A percentile compares a stretch with the other conserved stretches of the same genome.
Conservation (phyloP, 2,797 vertebrate species). For the Monodelphis domestica region DNA sequence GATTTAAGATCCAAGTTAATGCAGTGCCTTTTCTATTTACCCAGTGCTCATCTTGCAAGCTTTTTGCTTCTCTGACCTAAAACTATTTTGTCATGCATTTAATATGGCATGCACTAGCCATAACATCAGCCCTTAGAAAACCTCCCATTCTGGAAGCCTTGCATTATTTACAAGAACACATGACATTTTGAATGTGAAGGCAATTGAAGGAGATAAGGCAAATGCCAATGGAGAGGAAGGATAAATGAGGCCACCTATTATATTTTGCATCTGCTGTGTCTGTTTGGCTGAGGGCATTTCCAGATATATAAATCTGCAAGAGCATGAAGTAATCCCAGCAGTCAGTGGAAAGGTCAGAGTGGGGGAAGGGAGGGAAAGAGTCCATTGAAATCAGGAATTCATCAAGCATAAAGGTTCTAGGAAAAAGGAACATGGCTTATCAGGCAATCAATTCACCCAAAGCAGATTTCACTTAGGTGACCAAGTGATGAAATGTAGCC, state of each 20-base stretch:
- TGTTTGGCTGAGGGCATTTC: conserved; percentile 34
- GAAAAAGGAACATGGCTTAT: background rate
- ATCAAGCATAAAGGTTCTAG: background rate
- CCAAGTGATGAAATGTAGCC: background rate
- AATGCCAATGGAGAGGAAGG: conserved; percentile 9
- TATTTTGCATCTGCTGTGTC: conserved; percentile 28
- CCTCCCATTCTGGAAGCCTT: conserved; percentile 15
- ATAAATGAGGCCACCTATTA: background rate
- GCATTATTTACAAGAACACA: background rate
- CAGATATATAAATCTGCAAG: conserved; percentile 34
- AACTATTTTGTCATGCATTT: background rate
- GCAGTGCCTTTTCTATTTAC: background rate
- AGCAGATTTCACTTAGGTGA: background rate
- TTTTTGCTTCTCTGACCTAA: background rate
- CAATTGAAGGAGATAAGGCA: background rate
- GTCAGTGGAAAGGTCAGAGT: conserved; percentile 2
- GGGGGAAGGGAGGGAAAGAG: conserved; percentile 3
- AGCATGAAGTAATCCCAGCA: conserved; percentile 11
- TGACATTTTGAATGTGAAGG: background rate
- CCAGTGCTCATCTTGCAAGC: background rate
- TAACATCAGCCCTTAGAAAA: background rate
- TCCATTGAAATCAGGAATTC: conserved; percentile 16
- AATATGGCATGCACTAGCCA: background rate
- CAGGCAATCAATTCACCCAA: background rate
- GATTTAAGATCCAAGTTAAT: conserved; percentile 9